phyloP scores from a whole-genome alignment of 2,113 vertebrate genomes.

The Callipepla californica region DNA sequence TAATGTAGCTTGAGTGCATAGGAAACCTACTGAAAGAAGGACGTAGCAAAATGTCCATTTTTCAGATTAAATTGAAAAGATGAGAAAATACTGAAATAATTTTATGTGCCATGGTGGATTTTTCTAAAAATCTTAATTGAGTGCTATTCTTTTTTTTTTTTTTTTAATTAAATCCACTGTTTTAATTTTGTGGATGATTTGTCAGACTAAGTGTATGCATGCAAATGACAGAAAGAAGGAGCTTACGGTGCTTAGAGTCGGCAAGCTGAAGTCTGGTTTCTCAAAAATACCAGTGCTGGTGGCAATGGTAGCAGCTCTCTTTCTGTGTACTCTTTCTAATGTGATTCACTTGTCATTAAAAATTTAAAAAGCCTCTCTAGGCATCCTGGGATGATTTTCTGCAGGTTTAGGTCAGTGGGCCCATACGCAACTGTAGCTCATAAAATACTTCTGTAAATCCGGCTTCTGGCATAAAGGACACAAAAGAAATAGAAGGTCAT shows the following conservation, averaged over 20 bases:
- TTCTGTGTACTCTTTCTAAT: constrained; percentile 14
- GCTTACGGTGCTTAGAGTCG: neutral
- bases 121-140: neutral
- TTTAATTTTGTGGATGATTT: neutral
- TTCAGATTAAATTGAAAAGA: neutral
- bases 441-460: neutral
- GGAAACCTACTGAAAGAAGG: neutral
- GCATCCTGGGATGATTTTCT: constrained; percentile 3
- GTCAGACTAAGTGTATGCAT: neutral
- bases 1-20: neutral
- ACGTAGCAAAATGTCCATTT: neutral
- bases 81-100: neutral
- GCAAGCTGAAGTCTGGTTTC: neutral
- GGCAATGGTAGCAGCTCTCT: neutral
- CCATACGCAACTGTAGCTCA: neutral
- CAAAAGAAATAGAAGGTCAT: neutral
- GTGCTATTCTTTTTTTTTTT: too few relatives aligned
- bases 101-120: neutral
- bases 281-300: neutral
- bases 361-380: constrained; percentile 25
- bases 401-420: constrained; percentile 1
- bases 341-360: constrained; percentile 50
- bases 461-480: neutral
- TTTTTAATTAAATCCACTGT: neutral
- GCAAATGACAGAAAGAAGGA: neutral